Evolutionary conservation across 2,797 vertebrate species (phyloP).

Genomic region (Sylvia borin): DNA sequence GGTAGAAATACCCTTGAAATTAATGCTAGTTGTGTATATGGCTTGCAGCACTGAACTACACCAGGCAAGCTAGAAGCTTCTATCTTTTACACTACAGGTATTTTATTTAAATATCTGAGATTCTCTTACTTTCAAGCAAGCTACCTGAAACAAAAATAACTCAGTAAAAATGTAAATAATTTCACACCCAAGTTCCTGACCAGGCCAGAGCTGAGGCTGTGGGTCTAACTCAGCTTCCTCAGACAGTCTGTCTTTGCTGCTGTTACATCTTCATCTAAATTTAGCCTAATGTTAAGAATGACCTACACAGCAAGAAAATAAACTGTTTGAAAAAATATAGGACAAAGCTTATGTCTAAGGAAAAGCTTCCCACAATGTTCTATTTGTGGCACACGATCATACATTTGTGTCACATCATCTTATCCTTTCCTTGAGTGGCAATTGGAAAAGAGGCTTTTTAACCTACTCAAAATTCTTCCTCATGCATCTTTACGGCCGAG

Average conservation of each 20-base stretch:
- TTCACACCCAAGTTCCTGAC: not conserved
- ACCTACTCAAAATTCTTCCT: not conserved
- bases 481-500: not conserved
- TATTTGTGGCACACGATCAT: constrained; percentile 63
- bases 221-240: not conserved
- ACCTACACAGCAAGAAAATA: constrained; percentile 65
- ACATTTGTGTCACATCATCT: constrained; percentile 63
- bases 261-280: constrained; percentile 34
- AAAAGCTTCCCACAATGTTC: constrained; percentile 69
- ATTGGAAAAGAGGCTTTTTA: constrained; percentile 33
- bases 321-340: constrained; percentile 69
- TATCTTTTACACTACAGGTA: not conserved
- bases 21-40: not conserved
- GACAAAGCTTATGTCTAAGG: constrained; percentile 67
- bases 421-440: constrained; percentile 12
- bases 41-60: not conserved
- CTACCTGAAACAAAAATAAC: not conserved
- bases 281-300: constrained; percentile 60
- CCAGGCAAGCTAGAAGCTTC: not conserved
- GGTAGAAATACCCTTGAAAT: constrained; percentile 26
- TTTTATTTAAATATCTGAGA: not conserved
- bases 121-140: not conserved
- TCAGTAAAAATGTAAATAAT: not conserved
- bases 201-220: not conserved
- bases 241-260: not conserved